Conservation (phyloP, 2,797 vertebrate genomes). For the Scyliorhinus canicula region DNA sequence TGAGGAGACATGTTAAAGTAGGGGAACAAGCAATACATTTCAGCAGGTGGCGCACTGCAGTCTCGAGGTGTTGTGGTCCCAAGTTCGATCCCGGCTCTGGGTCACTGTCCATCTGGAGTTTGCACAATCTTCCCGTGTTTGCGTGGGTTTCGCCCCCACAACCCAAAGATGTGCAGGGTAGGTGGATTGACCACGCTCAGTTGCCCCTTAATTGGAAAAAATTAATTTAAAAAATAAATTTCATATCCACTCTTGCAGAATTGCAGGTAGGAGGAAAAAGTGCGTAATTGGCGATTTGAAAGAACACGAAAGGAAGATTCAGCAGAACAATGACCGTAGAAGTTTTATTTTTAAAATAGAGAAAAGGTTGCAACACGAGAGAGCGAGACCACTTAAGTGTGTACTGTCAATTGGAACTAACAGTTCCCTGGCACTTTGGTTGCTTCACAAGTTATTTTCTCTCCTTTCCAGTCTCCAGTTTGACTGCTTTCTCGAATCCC, state of each 20-base stretch:
- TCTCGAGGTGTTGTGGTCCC: too few species aligned
- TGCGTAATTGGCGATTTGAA: background rate
- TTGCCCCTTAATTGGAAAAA: too few species aligned
- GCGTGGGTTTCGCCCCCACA: too few species aligned
- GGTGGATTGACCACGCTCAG: too few species aligned
- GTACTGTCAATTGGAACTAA: background rate
- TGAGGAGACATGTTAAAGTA: background rate
- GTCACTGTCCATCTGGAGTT: too few species aligned
- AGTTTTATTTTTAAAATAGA: background rate
- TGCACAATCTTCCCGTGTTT: too few species aligned
- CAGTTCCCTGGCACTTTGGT: background rate
- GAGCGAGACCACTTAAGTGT: too few species aligned
- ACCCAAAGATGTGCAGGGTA: too few species aligned
- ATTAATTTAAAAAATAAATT: too few species aligned
- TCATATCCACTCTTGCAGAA: background rate
- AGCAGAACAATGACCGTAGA: background rate
- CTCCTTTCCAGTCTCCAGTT: too few species aligned
- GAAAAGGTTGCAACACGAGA: background rate
- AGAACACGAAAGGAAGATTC: background rate
- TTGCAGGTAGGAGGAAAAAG: background rate
- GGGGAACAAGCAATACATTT: background rate
- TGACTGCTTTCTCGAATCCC: background rate
- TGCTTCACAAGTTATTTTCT: background rate
- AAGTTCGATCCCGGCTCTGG: too few species aligned
- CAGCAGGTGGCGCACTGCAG: too few species aligned